A percentile compares a stretch with the other conserved stretches of the same genome.
Evolutionary conservation across 2,888 invertebrate genomes (phyloP).

Genomic region (Nemapogon koenigi): DNA sequence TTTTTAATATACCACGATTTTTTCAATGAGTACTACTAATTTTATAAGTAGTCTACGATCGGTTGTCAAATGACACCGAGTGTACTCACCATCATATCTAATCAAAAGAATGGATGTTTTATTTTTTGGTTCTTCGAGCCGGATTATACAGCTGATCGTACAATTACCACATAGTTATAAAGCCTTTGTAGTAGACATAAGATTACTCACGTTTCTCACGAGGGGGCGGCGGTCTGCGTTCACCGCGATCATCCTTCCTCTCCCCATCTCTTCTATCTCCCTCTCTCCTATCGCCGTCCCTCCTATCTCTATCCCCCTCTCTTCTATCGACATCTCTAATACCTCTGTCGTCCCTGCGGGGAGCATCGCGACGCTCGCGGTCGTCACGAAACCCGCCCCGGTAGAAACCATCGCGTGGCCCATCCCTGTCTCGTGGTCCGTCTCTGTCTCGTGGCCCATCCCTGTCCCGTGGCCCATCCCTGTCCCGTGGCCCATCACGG

Average conservation of each 20-base stretch:
- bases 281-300: slow-evolving; percentile 32
- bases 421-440: slow-evolving; percentile 21
- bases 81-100: too few species aligned
- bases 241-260: slow-evolving; percentile 21
- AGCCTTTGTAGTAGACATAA: slow-evolving; percentile 1
- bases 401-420: slow-evolving; percentile 15
- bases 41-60: too few species aligned
- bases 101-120: too few species aligned
- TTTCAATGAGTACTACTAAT: too few species aligned
- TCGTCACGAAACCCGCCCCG: slow-evolving; percentile 2
- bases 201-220: slow-evolving; percentile 49
- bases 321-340: slow-evolving; percentile 29
- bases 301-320: slow-evolving; percentile 33
- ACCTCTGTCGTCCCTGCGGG: slow-evolving; percentile 25
- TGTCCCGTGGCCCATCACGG: slow-evolving; percentile 19
- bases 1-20: too few species aligned
- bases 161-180: too few species aligned
- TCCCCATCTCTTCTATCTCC: slow-evolving; percentile 34
- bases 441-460: slow-evolving; percentile 29
- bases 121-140: too few species aligned
- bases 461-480: slow-evolving; percentile 25
- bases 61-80: too few species aligned
- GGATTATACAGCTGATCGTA: too few species aligned
- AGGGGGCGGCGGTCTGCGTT: slow-evolving; percentile 34
- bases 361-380: slow-evolving; percentile 20